phyloP scores from a whole-genome alignment of 2,797 vertebrate species.

The Coregonus sp. region DNA sequence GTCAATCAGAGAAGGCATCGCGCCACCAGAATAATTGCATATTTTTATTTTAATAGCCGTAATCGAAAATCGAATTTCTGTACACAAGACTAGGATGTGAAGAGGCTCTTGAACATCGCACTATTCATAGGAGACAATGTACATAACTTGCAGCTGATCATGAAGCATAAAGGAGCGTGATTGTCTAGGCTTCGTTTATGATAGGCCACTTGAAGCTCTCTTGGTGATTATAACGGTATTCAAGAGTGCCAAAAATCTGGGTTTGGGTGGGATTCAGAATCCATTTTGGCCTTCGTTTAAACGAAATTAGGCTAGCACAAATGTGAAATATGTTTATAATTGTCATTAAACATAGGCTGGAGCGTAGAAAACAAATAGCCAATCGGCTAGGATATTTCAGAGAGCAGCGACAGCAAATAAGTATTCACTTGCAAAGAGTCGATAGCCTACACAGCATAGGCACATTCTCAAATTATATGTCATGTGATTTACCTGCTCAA shows the following conservation, averaged over 20 bases:
- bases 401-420: slow-evolving; percentile 24
- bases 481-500: slow-evolving; percentile 15
- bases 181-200: slow-evolving; percentile 74
- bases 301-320: slow-evolving; percentile 60
- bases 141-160: slow-evolving; percentile 72
- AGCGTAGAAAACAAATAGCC: slow-evolving; percentile 46
- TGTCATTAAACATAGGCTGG: slow-evolving; percentile 61
- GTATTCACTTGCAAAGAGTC: not conserved
- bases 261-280: slow-evolving; percentile 64
- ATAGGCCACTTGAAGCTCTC: slow-evolving; percentile 71
- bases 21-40: slow-evolving; percentile 58
- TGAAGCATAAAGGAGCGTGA: slow-evolving; percentile 75
- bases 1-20: slow-evolving; percentile 69
- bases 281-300: slow-evolving; percentile 69
- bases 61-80: slow-evolving; percentile 75
- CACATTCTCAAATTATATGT: not conserved
- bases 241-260: slow-evolving; percentile 65
- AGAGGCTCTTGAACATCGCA: slow-evolving; percentile 73
- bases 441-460: not conserved
- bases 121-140: slow-evolving; percentile 76
- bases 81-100: slow-evolving; percentile 56
- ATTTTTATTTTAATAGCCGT: slow-evolving; percentile 74
- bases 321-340: slow-evolving; percentile 66
- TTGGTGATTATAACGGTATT: slow-evolving; percentile 74
- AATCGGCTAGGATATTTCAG: not conserved